These are phyloP conservation scores for Pristionchus maxplancki DNA, from an alignment of 2,888 invertebrate genomes.

Conservation along the genomic window DNA sequence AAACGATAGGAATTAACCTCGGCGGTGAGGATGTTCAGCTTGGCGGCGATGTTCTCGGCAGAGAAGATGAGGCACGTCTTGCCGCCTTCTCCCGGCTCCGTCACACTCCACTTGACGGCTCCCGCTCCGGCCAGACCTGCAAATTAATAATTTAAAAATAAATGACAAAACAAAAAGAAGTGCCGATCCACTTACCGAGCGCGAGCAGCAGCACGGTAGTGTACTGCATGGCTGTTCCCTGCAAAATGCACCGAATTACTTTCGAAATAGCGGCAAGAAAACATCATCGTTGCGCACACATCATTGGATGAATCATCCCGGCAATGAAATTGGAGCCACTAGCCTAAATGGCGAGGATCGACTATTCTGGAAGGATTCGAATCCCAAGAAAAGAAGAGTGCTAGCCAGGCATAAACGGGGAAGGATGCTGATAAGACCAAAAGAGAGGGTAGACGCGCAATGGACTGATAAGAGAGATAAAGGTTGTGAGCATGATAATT, in stretches of 20 bases:
- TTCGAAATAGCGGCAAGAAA: neutral
- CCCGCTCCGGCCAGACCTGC: neutral
- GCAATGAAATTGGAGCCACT: neutral
- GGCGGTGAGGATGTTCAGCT: conserved; percentile 16
- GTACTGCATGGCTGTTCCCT: conserved; percentile 36
- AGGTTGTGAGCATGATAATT: conserved; percentile 6
- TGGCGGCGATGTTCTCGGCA: neutral
- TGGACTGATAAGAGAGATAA: conserved; percentile 11
- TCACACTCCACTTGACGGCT: conserved; percentile 24
- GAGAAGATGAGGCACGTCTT: conserved; percentile 20
- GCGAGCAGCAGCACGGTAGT: conserved; percentile 33
- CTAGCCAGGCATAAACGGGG: conserved; percentile 30
- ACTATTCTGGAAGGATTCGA: neutral
- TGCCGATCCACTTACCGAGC: neutral
- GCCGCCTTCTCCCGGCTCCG: neutral
- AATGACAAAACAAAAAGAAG: neutral
- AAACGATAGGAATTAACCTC: neutral
- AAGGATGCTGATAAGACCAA: conserved; percentile 4
- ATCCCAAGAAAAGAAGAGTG: conserved; percentile 1
- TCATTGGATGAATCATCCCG: neutral
- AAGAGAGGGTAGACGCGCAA: conserved; percentile 18
- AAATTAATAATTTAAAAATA: neutral
- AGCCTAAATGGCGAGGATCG: conserved; percentile 5
- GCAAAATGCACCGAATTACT: neutral
- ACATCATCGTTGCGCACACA: neutral